phyloP scores from a whole-genome alignment of 2,113 vertebrate species.

The Oriolus oriolus region DNA sequence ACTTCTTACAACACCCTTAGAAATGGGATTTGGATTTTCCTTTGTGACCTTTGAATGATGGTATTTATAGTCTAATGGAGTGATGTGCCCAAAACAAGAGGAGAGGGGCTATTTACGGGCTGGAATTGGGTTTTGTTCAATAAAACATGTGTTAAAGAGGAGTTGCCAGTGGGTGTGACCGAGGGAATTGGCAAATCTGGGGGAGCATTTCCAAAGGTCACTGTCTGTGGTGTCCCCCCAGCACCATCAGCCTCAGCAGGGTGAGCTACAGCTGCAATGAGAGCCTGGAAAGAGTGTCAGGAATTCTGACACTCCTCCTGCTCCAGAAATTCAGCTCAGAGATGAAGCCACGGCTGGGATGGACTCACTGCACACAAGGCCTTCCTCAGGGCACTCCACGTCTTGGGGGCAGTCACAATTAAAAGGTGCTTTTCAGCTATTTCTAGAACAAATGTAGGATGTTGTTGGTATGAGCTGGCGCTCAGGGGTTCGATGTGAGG shows the following conservation, averaged over 20 bases:
- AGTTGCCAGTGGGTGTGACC: not conserved
- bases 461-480: fast-evolving
- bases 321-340: not conserved
- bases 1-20: not conserved
- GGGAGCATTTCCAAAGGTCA: not conserved
- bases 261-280: not conserved
- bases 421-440: not conserved
- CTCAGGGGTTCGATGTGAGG: fast-evolving
- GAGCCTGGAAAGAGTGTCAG: not conserved
- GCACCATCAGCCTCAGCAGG: not conserved
- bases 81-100: not conserved
- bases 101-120: not conserved
- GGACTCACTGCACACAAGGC: fast-evolving
- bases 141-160: not conserved
- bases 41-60: not conserved
- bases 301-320: not conserved
- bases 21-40: not conserved
- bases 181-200: not conserved
- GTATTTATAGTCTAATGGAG: not conserved
- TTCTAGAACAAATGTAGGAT: not conserved
- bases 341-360: not conserved
- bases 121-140: not conserved
- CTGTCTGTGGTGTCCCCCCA: not conserved
- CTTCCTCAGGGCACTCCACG: fast-evolving
- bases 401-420: not conserved